These are phyloP conservation scores for Cephus sareptanus DNA, from an alignment of 2,888 invertebrate species.

Conservation along the genomic window DNA sequence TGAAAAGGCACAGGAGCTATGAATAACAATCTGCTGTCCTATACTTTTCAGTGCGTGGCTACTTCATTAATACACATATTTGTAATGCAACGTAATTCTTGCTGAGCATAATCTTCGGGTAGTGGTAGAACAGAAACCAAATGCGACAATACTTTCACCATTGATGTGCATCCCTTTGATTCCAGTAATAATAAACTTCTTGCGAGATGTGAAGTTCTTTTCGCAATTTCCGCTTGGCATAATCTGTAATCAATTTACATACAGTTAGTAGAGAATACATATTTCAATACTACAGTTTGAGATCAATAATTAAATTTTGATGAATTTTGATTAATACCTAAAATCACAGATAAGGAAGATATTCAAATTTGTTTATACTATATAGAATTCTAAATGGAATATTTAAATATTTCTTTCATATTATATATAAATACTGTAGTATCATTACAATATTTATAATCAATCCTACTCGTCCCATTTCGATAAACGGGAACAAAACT, in stretches of 20 bases:
- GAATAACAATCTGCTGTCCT: neutral
- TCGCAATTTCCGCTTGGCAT: constrained; percentile 72
- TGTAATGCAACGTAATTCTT: constrained; percentile 64
- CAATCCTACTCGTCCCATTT: too few relatives aligned
- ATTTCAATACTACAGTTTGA: neutral
- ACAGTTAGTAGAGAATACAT: neutral
- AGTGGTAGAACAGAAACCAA: constrained; percentile 69
- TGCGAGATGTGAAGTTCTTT: constrained; percentile 68
- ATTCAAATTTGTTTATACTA: too few relatives aligned
- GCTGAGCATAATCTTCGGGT: constrained; percentile 72
- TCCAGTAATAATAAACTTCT: constrained; percentile 64
- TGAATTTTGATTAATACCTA: too few relatives aligned
- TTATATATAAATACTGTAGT: neutral
- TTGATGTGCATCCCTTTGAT: constrained; percentile 47
- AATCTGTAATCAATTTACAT: constrained; percentile 56
- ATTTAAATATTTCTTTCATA: neutral
- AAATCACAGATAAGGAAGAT: too few relatives aligned
- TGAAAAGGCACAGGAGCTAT: neutral
- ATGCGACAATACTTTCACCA: constrained; percentile 63
- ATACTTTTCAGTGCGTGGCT: constrained; percentile 4
- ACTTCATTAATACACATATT: constrained; percentile 48
- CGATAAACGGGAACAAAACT: too few relatives aligned
- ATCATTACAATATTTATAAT: neutral
- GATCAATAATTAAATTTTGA: too few relatives aligned
- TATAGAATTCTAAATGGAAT: neutral